Percentiles rank a stretch among this genome's conserved stretches.
These are phyloP conservation scores for Chinchilla lanigera DNA, from an alignment of 2,113 vertebrate species.

Conservation along the genomic window DNA sequence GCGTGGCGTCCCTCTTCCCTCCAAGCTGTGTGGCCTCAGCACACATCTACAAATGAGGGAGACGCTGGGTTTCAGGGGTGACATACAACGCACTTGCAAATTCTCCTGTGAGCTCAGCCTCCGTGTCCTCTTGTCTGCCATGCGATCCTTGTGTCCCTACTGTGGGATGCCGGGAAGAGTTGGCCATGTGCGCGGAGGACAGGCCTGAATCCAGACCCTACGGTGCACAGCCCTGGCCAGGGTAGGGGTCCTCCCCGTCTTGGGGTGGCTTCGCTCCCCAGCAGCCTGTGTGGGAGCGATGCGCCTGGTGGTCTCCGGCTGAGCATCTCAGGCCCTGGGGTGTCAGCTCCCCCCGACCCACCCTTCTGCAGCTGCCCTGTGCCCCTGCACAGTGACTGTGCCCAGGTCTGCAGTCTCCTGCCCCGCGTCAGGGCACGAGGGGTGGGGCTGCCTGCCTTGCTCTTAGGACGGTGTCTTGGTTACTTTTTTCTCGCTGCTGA, in stretches of 20 bases:
- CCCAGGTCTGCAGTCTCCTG: not conserved
- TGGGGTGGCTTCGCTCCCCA: not conserved
- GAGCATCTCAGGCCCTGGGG: not conserved
- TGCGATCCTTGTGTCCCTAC: not conserved
- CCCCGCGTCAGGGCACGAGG: not conserved
- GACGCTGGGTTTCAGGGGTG: rapidly evolving
- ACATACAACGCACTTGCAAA: rapidly evolving
- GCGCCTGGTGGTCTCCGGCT: not conserved
- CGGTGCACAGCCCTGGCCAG: not conserved
- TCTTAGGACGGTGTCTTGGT: too few species aligned
- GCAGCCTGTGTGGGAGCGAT: not conserved
- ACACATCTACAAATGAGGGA: rapidly evolving
- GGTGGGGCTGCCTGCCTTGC: not conserved
- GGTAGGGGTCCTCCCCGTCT: not conserved
- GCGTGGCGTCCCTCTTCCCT: not conserved
- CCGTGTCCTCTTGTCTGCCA: not conserved
- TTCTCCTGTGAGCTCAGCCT: rapidly evolving
- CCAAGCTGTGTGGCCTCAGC: not conserved
- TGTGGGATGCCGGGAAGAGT: too few species aligned
- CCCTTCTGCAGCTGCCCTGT: not conserved
- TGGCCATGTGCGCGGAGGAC: rapidly evolving
- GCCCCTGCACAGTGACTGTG: not conserved
- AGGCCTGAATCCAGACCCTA: rapidly evolving
- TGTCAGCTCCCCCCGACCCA: not conserved
- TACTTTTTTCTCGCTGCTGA: too few species aligned